Base-by-base conservation (phyloP, 2,888 invertebrate species). In the Mallateleia sp. region DNA sequence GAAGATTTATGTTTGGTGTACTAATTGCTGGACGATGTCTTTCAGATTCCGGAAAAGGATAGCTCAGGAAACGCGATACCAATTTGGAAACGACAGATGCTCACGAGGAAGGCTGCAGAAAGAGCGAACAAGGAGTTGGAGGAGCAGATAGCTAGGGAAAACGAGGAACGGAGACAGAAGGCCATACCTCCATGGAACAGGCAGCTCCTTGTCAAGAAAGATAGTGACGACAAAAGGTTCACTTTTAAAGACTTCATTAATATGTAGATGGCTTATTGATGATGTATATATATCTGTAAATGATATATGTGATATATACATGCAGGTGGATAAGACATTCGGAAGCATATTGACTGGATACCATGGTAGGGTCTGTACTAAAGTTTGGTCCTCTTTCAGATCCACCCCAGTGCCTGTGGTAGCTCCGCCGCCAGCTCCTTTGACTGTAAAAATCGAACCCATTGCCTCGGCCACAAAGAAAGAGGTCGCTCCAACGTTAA, bases 101-200 rank as follows among this genome's bases (percentile, higher is more conserved):
- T 99, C 95, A 99, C 99, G 2, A 97, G 98, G 92, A 98, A 99
- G 94, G 98, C 98, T 0, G 99, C 99, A 0, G 99, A 99, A 95
- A 97, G 98, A 90, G 99, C 99, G 11, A 97, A 98, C 90, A 98
- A 98, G 93, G 99, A 99, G 93, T 96, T 98, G 91, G 98, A 99
- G 95, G 98, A 98, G 94, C 97, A 98, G 92, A 96, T 98, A 92
- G 97, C 97, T 5, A 96, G 97, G 85, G 98, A 98, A 93, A 98
- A 98, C 0, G 98, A 98, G 95, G 97, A 97, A 91, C 97, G 98
- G 91, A 96, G 98, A 89, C 96, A 98, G 58, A 97, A 98, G 24
- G 97, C 98, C 15, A 98, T 99, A 92, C 99, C 99, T 0, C 98
- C 98, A 66, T 99, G 99, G 99, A 99, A 99, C 95, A 96, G 99